Evolutionary conservation across 2,888 invertebrate species (phyloP).

Genomic region (Cheilosia pagana): DNA sequence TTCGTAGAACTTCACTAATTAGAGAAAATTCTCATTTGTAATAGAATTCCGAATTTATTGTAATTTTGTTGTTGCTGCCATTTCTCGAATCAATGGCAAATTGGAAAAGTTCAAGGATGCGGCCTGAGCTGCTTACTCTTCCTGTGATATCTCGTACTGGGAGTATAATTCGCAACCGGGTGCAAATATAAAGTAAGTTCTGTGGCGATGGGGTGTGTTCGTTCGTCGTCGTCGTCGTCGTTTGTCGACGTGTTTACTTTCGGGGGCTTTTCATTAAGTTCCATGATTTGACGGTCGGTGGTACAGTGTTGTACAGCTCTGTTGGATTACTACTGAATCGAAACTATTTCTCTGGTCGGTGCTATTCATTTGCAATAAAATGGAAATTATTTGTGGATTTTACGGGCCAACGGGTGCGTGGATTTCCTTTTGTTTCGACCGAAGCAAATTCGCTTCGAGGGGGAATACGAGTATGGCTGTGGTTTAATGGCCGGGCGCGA

Average conservation of each 20-base stretch:
- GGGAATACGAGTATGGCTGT: neutral
- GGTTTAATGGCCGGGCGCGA: neutral
- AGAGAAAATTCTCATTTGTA: constrained; percentile 74
- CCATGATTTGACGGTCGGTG: neutral
- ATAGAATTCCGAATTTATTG: constrained; percentile 73
- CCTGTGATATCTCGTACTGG: neutral
- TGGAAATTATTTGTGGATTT: constrained; percentile 41
- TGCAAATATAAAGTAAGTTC: constrained; percentile 11
- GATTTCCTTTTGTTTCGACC: constrained; percentile 26
- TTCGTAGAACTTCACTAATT: constrained; percentile 69
- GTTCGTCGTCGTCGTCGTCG: constrained; percentile 23
- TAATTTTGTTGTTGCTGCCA: constrained; percentile 71
- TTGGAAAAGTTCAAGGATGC: constrained; percentile 74
- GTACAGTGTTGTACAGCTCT: neutral
- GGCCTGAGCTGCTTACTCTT: constrained; percentile 11
- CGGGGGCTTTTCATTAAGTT: constrained; percentile 50
- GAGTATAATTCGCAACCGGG: constrained; percentile 38
- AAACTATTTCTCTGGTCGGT: constrained; percentile 36
- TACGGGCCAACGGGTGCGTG: constrained; percentile 20
- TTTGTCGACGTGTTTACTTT: constrained; percentile 29
- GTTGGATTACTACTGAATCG: constrained; percentile 23
- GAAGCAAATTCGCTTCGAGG: constrained; percentile 2
- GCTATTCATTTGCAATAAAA: constrained; percentile 53
- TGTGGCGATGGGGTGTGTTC: constrained; percentile 31
- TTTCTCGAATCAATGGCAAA: constrained; percentile 74